A percentile compares a stretch with the other conserved stretches of the same genome.
Conservation (phyloP, 2,113 vertebrate species). For the Spheniscus mendiculus region DNA sequence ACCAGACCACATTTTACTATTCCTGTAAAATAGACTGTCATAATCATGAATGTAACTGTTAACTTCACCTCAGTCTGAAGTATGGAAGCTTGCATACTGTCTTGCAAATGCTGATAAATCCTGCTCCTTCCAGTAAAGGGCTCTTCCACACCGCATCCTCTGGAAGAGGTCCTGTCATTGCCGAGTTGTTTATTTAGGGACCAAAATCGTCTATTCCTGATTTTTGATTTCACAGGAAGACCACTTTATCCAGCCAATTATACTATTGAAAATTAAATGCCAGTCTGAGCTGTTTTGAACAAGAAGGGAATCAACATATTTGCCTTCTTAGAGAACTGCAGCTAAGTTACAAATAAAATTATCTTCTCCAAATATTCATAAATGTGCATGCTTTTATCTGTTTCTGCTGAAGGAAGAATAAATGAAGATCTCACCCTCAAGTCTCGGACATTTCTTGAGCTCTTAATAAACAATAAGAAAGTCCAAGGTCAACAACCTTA, state of each 20-base stretch:
- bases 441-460: neutral
- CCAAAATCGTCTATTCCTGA: neutral
- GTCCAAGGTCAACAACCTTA: neutral
- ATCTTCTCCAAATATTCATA: neutral
- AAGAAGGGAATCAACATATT: neutral
- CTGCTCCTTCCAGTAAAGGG: neutral
- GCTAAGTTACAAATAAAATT: neutral
- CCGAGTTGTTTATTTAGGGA: neutral
- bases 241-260: neutral
- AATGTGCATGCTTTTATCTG: neutral
- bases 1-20: neutral
- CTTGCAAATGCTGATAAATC: neutral
- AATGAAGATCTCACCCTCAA: neutral
- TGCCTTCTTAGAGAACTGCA: neutral
- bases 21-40: neutral
- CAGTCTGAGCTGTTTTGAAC: neutral
- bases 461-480: conserved; percentile 1
- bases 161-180: neutral
- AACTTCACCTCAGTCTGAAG: neutral
- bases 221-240: neutral
- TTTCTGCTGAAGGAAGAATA: neutral
- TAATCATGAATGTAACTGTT: neutral
- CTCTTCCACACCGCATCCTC: neutral
- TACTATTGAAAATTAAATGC: neutral
- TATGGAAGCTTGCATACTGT: neutral